A percentile compares a stretch with the other conserved stretches of the same genome.
These are phyloP conservation scores for Ataeniobius toweri DNA, from an alignment of 2,797 vertebrate species.

Conservation along the genomic window DNA sequence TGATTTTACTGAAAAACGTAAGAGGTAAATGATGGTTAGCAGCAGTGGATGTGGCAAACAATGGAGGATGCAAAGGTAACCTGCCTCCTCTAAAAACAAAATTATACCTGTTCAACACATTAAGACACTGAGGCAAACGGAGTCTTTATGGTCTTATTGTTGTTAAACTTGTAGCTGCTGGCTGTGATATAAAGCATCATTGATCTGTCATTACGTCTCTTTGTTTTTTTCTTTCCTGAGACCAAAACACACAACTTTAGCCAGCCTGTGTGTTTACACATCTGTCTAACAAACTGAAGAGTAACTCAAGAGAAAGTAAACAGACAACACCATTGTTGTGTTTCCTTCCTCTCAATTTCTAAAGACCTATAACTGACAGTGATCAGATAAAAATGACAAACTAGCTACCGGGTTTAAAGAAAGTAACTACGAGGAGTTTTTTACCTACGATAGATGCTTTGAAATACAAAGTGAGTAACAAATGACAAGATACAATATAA, in stretches of 20 bases:
- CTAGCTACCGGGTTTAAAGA: constrained; percentile 7
- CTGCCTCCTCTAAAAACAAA: not conserved
- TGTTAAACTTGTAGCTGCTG: not conserved
- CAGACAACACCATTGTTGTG: constrained; percentile 15
- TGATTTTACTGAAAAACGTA: not conserved
- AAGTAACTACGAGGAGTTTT: not conserved
- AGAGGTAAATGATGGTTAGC: not conserved
- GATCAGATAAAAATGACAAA: constrained; percentile 1
- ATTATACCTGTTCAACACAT: not conserved
- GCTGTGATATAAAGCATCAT: not conserved
- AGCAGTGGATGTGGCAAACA: constrained; percentile 34
- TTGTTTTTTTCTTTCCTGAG: not conserved
- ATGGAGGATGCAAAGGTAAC: constrained; percentile 54
- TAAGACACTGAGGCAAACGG: not conserved
- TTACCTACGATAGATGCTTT: constrained; percentile 10
- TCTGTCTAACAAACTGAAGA: constrained; percentile 54
- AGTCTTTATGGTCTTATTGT: not conserved
- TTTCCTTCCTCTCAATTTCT: constrained; percentile 16
- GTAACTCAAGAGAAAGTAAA: constrained; percentile 50
- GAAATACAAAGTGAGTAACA: constrained; percentile 13
- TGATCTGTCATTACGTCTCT: not conserved
- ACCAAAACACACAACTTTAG: not conserved
- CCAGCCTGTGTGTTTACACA: constrained; percentile 30
- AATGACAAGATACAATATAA: constrained; percentile 15
- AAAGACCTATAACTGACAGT: constrained; percentile 7